Evolutionary conservation across 2,888 invertebrate genomes (phyloP).

Genomic region (Chalcosyrphus nemorum): DNA sequence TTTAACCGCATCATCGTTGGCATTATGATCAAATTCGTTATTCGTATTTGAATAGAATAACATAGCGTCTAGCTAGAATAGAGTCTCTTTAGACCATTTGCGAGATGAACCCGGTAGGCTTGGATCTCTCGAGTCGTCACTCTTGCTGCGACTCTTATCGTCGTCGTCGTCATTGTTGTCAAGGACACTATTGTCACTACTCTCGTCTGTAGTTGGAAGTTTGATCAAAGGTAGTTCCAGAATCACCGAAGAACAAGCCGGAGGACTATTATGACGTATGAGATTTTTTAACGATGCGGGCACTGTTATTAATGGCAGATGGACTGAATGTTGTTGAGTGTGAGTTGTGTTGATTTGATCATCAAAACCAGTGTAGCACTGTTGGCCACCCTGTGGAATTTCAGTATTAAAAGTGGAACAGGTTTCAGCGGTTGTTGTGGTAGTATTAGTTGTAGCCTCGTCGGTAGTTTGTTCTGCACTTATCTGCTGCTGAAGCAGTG

Average conservation of each 20-base stretch:
- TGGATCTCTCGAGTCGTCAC: conserved; percentile 79
- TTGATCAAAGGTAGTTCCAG: conserved; percentile 81
- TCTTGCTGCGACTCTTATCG: conserved; percentile 74
- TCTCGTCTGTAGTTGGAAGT: conserved; percentile 78
- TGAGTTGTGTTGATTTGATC: conserved; percentile 23
- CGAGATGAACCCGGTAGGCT: conserved; percentile 81
- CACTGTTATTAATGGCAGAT: conserved; percentile 78
- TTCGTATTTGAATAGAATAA: conserved; percentile 38
- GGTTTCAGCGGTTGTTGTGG: conserved; percentile 80
- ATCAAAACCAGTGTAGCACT: conserved; percentile 43
- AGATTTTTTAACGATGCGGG: conserved; percentile 80
- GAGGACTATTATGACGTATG: conserved; percentile 76
- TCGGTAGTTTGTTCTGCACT: conserved; percentile 79
- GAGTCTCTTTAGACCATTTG: conserved; percentile 89
- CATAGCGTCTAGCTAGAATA: conserved; percentile 85
- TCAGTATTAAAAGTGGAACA: conserved; percentile 81
- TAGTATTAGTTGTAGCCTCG: conserved; percentile 76
- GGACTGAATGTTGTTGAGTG: conserved; percentile 62
- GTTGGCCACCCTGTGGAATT: conserved; percentile 74
- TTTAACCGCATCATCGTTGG: conserved; percentile 12
- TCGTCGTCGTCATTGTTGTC: conserved; percentile 69
- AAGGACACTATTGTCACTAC: conserved; percentile 71
- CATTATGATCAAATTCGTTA: conserved; percentile 35
- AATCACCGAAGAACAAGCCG: conserved; percentile 78
- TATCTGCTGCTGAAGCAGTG: conserved; percentile 79